Evolutionary conservation across 2,113 vertebrate species (phyloP).

Genomic region (Antennarius striatus): DNA sequence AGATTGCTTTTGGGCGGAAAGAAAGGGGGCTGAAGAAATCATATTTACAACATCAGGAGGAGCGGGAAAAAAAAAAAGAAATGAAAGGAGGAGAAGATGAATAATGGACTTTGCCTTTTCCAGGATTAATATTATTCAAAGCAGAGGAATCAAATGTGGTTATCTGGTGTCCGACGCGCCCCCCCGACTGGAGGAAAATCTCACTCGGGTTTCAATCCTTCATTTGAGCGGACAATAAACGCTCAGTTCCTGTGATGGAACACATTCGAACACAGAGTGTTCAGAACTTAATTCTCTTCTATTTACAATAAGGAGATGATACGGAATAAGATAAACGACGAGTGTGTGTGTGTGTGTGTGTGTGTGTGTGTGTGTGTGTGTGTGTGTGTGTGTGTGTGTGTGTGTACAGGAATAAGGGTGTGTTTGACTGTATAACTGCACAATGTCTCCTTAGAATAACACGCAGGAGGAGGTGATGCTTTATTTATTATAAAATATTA

Average conservation of each 20-base stretch:
- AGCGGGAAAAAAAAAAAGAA: conserved; percentile 40
- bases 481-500: too few species aligned
- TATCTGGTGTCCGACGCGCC: conserved; percentile 78
- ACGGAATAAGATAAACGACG: conserved; percentile 76
- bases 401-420: conserved; percentile 47
- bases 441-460: conserved; percentile 69
- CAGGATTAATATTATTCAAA: conserved; percentile 80
- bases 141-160: conserved; percentile 78
- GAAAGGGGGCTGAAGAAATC: conserved; percentile 65
- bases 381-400: conserved; percentile 50
- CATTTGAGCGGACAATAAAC: conserved; percentile 77
- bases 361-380: conserved; percentile 56
- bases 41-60: conserved; percentile 82
- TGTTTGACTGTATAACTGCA: conserved; percentile 20
- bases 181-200: conserved; percentile 59
- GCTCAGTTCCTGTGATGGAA: conserved; percentile 69
- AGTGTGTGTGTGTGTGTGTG: conserved; percentile 45
- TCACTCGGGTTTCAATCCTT: conserved; percentile 74
- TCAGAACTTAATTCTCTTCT: conserved; percentile 80
- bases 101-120: conserved; percentile 71
- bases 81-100: conserved; percentile 77
- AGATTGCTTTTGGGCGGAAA: conserved; percentile 71
- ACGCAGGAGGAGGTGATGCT: conserved; percentile 56
- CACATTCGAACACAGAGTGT: conserved; percentile 68
- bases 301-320: conserved; percentile 80